These are phyloP conservation scores for Indicator indicator DNA, from an alignment of 2,113 vertebrate species.

Conservation along the genomic window DNA sequence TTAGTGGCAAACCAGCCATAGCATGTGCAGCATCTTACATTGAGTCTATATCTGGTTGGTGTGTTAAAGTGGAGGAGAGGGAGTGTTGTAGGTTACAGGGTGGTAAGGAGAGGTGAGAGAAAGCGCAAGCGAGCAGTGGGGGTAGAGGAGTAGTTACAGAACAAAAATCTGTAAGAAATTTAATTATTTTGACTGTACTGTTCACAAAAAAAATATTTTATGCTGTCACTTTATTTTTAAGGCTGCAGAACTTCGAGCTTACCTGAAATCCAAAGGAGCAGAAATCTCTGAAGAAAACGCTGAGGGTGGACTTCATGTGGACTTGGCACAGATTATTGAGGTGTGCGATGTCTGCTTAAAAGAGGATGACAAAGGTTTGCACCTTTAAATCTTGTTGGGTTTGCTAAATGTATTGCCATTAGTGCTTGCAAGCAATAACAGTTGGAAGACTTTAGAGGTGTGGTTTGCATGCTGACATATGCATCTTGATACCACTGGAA, in stretches of 20 bases:
- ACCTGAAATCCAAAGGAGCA: conserved; percentile 93
- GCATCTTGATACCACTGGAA: neutral
- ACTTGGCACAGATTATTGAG: conserved; percentile 97
- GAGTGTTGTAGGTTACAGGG: neutral
- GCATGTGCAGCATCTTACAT: fast-evolving
- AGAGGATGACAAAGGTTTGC: conserved; percentile 95
- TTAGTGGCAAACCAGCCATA: neutral
- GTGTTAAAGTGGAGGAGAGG: too few species aligned
- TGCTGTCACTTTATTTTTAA: conserved; percentile 19
- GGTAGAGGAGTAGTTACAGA: neutral
- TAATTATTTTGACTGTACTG: neutral
- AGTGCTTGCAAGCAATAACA: neutral
- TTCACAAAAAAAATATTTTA: neutral
- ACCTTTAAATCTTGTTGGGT: neutral
- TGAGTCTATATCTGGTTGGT: neutral
- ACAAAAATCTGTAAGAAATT: neutral
- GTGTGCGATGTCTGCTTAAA: conserved; percentile 94
- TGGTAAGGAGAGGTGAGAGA: neutral
- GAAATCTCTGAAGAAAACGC: conserved; percentile 97
- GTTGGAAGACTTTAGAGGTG: neutral
- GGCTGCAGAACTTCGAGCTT: conserved; percentile 93
- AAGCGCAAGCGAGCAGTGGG: neutral
- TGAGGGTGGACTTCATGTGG: conserved; percentile 92
- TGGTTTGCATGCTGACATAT: neutral
- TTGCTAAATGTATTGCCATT: fast-evolving